Percentiles rank a stretch among this genome's conserved stretches.
phyloP scores from a whole-genome alignment of 2,888 invertebrate species.

The Trimorus sp. region DNA sequence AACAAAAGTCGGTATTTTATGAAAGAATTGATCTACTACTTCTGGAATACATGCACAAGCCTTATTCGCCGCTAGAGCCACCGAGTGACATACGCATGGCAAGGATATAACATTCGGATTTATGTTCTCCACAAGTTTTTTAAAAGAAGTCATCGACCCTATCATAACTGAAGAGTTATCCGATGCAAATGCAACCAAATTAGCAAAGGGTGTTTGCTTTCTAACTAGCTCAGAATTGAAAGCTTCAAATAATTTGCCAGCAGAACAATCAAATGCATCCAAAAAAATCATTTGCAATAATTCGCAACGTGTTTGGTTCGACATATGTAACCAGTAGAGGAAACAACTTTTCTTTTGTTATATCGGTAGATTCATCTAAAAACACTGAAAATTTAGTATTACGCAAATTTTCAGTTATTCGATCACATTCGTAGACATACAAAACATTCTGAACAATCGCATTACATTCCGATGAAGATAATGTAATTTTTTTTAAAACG shows the following conservation, averaged over 20 bases:
- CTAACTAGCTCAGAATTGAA: constrained; percentile 20
- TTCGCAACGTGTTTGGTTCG: constrained; percentile 33
- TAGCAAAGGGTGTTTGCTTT: constrained; percentile 51
- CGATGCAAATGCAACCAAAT: constrained; percentile 50
- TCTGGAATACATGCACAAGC: background rate
- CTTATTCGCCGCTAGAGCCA: constrained; percentile 12
- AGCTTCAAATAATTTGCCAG: constrained; percentile 23
- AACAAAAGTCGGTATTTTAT: constrained; percentile 15
- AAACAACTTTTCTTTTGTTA: constrained; percentile 27
- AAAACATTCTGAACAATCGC: constrained; percentile 28
- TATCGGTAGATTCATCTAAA: constrained; percentile 20
- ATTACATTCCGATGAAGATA: constrained; percentile 40
- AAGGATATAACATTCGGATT: constrained; percentile 6
- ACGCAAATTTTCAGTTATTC: constrained; percentile 20
- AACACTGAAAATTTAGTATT: constrained; percentile 14
- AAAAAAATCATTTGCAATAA: constrained; percentile 50
- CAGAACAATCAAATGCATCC: constrained; percentile 53
- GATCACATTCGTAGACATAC: background rate
- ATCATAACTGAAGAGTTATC: constrained; percentile 65
- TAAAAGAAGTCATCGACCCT: constrained; percentile 57
- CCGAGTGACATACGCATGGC: constrained; percentile 25
- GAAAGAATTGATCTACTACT: background rate
- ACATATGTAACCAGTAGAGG: constrained; percentile 38
- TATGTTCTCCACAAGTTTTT: constrained; percentile 19
- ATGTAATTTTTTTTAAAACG: constrained; percentile 48